Conservation (phyloP, 1,140 invertebrate genomes). For the Amphibalanus amphitrite region DNA sequence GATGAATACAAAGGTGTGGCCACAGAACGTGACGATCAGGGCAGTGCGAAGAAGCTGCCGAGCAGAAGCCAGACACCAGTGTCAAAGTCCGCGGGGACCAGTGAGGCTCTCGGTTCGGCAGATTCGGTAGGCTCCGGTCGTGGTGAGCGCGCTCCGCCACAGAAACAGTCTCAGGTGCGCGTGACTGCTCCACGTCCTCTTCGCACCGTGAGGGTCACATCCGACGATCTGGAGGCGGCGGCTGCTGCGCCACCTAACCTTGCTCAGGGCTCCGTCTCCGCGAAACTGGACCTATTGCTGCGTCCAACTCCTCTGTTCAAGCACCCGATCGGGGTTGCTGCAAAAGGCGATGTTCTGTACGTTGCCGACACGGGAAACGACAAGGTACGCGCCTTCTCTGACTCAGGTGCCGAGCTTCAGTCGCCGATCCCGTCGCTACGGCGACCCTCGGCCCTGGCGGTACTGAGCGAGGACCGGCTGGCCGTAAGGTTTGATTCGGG, state of each 20-base stretch:
- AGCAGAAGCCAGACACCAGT: neutral
- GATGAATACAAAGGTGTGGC: neutral
- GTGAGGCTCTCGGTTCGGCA: too few species aligned
- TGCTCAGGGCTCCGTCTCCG: neutral
- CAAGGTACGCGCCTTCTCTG: neutral
- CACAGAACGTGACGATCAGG: neutral
- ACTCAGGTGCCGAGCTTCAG: neutral
- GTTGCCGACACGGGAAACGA: neutral
- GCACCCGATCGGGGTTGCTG: neutral
- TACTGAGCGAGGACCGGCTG: neutral
- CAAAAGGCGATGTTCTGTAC: neutral
- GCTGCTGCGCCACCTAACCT: neutral
- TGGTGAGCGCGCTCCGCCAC: too few species aligned
- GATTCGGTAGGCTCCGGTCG: too few species aligned
- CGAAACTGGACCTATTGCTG: neutral
- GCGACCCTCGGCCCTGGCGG: neutral
- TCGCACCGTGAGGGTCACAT: neutral
- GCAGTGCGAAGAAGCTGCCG: neutral
- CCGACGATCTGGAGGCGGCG: neutral
- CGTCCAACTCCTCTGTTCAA: neutral
- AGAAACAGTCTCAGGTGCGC: neutral
- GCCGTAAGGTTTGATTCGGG: neutral
- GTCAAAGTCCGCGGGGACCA: neutral
- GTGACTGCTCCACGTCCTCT: neutral
- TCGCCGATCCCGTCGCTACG: neutral